phyloP scores from a whole-genome alignment of 2,797 vertebrate species.

The Pangasius djambal region DNA sequence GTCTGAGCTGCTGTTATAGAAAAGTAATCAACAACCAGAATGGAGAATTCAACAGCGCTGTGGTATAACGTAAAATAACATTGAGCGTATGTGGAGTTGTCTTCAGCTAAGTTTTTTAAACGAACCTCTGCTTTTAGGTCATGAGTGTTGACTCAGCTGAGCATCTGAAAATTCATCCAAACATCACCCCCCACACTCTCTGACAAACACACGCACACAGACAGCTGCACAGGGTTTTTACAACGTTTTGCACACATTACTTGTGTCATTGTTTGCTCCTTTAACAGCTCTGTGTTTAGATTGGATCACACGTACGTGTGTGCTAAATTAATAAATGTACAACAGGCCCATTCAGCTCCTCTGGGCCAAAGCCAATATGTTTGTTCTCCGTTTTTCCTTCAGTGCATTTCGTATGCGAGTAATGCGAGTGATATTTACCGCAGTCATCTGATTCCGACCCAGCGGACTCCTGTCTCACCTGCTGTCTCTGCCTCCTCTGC shows the following conservation, averaged over 20 bases:
- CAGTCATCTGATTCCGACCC: slow-evolving; percentile 19
- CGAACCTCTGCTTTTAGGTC: slow-evolving; percentile 3
- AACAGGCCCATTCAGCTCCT: not conserved
- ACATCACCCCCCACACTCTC: not conserved
- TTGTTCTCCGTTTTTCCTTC: not conserved
- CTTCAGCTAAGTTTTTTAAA: slow-evolving; percentile 22
- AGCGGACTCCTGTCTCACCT: slow-evolving; percentile 38
- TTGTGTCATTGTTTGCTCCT: not conserved
- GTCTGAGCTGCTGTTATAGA: not conserved
- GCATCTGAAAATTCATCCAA: slow-evolving; percentile 35
- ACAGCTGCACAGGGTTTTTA: not conserved
- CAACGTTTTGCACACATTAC: not conserved
- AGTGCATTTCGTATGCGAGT: not conserved
- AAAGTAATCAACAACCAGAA: not conserved
- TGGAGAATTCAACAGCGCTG: not conserved
- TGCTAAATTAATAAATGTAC: not conserved
- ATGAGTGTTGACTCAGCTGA: slow-evolving; percentile 56
- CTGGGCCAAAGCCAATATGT: not conserved
- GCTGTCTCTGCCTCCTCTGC: slow-evolving; percentile 23
- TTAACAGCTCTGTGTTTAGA: not conserved
- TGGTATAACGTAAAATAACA: not conserved
- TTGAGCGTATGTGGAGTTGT: not conserved
- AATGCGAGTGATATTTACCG: slow-evolving; percentile 43
- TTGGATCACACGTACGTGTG: not conserved
- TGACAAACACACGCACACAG: not conserved